A percentile compares a stretch with the other conserved stretches of the same genome.
These are phyloP conservation scores for Lycaena phlaeas DNA, from an alignment of 2,888 invertebrate genomes.

Conservation along the genomic window DNA sequence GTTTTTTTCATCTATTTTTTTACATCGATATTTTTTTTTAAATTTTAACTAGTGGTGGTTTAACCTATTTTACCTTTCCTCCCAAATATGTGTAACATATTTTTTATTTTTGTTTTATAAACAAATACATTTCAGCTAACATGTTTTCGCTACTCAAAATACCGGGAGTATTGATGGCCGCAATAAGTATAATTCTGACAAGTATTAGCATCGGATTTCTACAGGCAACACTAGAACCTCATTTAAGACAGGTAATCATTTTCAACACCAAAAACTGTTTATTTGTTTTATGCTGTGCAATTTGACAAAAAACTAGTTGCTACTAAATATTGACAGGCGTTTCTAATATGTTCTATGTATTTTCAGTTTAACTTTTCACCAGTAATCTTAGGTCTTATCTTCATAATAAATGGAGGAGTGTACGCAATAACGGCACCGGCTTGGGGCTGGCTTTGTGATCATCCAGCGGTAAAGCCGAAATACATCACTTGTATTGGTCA, in stretches of 20 bases:
- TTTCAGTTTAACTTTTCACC: conserved; percentile 78
- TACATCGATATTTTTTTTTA: too few relatives aligned
- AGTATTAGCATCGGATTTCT: conserved; percentile 90
- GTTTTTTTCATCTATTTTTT: too few relatives aligned
- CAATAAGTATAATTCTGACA: conserved; percentile 81
- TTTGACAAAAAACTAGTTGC: too few relatives aligned
- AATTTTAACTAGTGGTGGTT: too few relatives aligned
- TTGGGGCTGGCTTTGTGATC: conserved; percentile 88
- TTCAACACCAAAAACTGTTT: background rate
- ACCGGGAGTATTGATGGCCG: conserved; percentile 81
- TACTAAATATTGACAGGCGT: too few relatives aligned
- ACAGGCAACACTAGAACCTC: conserved; percentile 91
- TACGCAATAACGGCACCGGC: conserved; percentile 85
- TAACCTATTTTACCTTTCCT: too few relatives aligned
- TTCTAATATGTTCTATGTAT: too few relatives aligned
- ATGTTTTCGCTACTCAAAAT: conserved; percentile 77
- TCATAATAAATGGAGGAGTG: conserved; percentile 86
- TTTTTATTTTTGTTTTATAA: too few relatives aligned
- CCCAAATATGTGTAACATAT: too few relatives aligned
- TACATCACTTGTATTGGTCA: conserved; percentile 79
- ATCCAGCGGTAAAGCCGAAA: conserved; percentile 75
- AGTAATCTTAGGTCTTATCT: conserved; percentile 83
- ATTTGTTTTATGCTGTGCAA: conserved; percentile 6
- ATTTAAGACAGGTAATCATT: conserved; percentile 76
- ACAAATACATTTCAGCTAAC: conserved; percentile 75